Evolutionary conservation across 2,888 invertebrate genomes (phyloP), one percentile per base, ranked within the genome.

Genomic region (Metallyticus violacea): DNA sequence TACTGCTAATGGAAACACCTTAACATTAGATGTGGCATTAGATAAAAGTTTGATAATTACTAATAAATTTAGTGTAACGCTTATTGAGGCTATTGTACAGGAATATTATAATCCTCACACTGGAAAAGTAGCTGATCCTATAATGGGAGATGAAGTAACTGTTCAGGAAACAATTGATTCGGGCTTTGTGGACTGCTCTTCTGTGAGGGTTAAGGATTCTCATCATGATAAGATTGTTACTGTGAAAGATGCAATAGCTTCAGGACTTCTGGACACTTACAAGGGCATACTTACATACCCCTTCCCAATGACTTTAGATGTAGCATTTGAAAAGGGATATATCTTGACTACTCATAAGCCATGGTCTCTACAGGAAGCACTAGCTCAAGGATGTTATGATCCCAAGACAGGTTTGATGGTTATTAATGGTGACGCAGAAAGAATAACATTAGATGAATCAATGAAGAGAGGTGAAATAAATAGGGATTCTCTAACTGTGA

Each of bases 291-390:
- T 97, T 29, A 94, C 94, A 1, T 93, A 94, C 88, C 97, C 97
- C 0, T 92, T 93, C 88, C 89, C 91, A 1, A 93, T 96, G 90
- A 95, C 95, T 85, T 92, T 97, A 78, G 96, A 97, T 91, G 95
- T 96, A 89, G 97, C 97, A 2, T 94, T 95, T 89, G 94, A 96
- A 85, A 97, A 96, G 90, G 97, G 97, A 7, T 96, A 96, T 90
- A 93, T 97, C 79, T 92, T 97, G 40, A 96, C 96, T 90, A 96
- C 96, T 40, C 94, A 95, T 86, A 95, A 96, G 90, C 97, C 97
- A 0, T 95, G 96, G 94, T 96, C 97, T 0, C 92, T 97, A 87
- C 97, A 97, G 91, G 97, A 97, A 92, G 96, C 97, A 22, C 92
- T 97, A 86, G 95, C 97, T 29, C 95, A 97, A 91, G 96, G 96